Evolutionary conservation across 2,888 invertebrate genomes (phyloP), one percentile per base, ranked within the genome.

Genomic region (Andrena fulva): DNA sequence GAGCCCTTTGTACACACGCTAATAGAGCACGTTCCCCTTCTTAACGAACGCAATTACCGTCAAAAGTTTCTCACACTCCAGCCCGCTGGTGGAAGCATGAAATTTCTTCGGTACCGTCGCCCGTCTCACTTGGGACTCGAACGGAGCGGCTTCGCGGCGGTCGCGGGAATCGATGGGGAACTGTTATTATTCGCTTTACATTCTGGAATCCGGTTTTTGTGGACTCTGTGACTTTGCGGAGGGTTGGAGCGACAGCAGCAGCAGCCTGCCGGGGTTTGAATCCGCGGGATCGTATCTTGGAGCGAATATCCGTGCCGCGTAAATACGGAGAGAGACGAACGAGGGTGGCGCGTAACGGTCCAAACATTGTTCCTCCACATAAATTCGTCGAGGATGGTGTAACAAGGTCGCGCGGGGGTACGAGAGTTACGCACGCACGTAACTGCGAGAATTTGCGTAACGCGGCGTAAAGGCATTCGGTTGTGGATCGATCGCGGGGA

Each of bases 381-480:
- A 24, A 42, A 63, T 42, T 24, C 42, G 12, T 35, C 62, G 20
- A 5, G 7, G 29, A 35, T 24, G 8, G 24, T 42, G 35, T 54
- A 33, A 31, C 27, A 12, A n/a, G 62, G 56, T 77, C 72, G 20
- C 24, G 50, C 10, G 54, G 12, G 24, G 24, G 31, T 4, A 20
- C 35, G 27, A 56, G 33, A 56, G 29, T 64, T 77, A 56, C 50
- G 29, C 63, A 16, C 16, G 52, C 62, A 24, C 50, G 50, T 31
- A 64, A 42, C 16, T 42, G 24, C 2, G 27, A 76, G n/a, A 60
- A 78, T 73, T 78, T 27, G 29, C 33, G 71, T 33, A 75, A 42
- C 72, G 60, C 77, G 77, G 80, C 77, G 56, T 72, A 72, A 82
- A 85, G 83, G 69, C 50, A 69, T 85, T 80, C 62, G 69, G 64